Evolutionary conservation across 37 sponge, comb jelly and placozoan genomes (phyloP), one percentile per base, ranked within the genome.

Genomic region (Spongia lamella): DNA sequence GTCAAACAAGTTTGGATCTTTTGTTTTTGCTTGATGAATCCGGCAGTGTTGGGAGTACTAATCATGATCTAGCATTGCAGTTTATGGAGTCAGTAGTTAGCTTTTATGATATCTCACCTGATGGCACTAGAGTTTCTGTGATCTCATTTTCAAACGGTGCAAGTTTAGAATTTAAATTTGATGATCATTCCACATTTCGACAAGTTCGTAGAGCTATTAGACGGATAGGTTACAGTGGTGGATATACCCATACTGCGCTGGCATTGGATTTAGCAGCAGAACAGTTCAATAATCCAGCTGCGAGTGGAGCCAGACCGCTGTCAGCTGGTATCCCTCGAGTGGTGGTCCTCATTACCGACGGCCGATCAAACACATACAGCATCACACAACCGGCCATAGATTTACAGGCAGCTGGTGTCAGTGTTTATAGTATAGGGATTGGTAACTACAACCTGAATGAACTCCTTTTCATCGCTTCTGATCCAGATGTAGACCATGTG

Each of bases 331-430:
- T 95, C 1, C 96, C 96, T 0, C 79, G 75, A 21, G 66, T 95
- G 2, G 92, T 70, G 1, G 84, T 95, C 4, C 77, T 95, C 63
- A 62, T 95, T 24, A 95, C 96, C 1, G 96, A 95, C 50, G 96
- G 96, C 0, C 78, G 73, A 0, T 91, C 96, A 21, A 95, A 95
- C 68, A 32, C 76, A 11, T 62, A 66, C 22, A 56, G 66, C 14
- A 70, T 88, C 19, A 59, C 1, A 25, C 27, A 63, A 15, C 38
- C 52, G 0, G 86, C 94, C 15, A 27, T 73, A 37, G 17, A 17
- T 16, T 61, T 93, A 19, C 78, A 90, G 61, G 40, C 78, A 20
- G 74, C 67, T 0, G 89, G 89, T 9, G 87, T 88, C 1, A 78
- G 17, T 16, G 91, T 90, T 26, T 90, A 78, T 56, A 68, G 83